Base-by-base conservation (phyloP, 1,140 invertebrate genomes). In the Megalopta genalis region DNA sequence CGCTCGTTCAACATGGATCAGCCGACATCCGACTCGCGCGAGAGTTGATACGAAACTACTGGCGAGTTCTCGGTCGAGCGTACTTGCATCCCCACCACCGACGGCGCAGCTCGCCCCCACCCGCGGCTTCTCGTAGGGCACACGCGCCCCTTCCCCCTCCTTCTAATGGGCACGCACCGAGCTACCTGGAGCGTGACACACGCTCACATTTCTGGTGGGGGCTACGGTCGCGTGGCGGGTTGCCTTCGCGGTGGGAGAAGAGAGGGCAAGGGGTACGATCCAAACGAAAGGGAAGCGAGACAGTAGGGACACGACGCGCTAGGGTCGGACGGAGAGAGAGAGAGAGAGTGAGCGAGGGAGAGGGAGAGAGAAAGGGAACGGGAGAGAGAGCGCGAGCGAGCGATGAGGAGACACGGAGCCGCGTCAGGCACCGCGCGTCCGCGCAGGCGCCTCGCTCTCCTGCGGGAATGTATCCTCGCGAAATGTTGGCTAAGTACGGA, bases 161-260 rank as follows among this genome's bases (percentile, higher is more conserved):
- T 65, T 67, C 63, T 82, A 73, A 82, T 81, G 69, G 88, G 86
- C 89, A 90, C 89, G 90, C 90, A 90, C 88, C 88, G 88, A 85
- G 87, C 89, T 88, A 89, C 86, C 88, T 84, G 85, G 90, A 89
- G 90, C 90, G 88, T 87, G 90, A 92, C 90, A 91, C 91, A 89
- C 91, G 88, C 89, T 86, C 71, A 79, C 57, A 42, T 14, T 63
- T 27, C 32, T 70, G 80, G 89, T 87, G 89, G 90, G 92, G 89
- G 88, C 70, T 85, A 84, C 83, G 86, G 92, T 93, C 92, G 92
- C 92, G 92, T 93, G 92, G 92, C 92, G 82, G 85, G 80, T 80
- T 86, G 60, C 79, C 82, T 75, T 21, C 82, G 75, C 79, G 78
- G 83, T 84, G 86, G 88, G 88, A 75, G 46, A 12, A 57, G 18